Evolutionary conservation across 2,888 invertebrate genomes (phyloP), one percentile per base, ranked within the genome.

Genomic region (Caenorhabditis angaria): DNA sequence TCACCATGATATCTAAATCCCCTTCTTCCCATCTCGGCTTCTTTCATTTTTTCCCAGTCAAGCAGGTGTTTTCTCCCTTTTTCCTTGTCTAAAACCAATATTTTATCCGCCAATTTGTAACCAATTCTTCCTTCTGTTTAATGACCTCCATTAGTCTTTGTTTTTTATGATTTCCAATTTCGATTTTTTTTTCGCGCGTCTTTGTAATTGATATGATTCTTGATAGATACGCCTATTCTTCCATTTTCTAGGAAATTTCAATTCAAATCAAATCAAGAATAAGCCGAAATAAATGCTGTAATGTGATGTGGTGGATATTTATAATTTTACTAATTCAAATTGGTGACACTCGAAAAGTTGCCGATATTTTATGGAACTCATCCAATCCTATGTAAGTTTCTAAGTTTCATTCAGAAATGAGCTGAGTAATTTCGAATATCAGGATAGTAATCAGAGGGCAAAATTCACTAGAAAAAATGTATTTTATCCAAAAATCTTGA

Each of bases 341-440:
- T 20, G n/a, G 10, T 50, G 50, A 10, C 4, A 24, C 22, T 50
- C 50, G 61, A 24, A 78, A 78, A 53, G 51, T 80, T 28, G 56
- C 74, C 29, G 80, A 80, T 61, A 68, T 80, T 56, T 71, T 68
- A 60, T 80, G 80, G 80, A 80, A 81, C 53, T 66, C 66, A 29
- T 65, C 70, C 22, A 80, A 80, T 62, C 57, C 71, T 28, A 81
- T 80, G 80, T 80, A 62, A 59, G 80, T 80, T 60, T 35, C 22
- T 54, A 8, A 12, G 8, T 24, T 5, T 5, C 6, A 10, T 32
- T 32, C 5, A 10, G 32, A 32, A 8, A 10, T 32, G 32, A 5
- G 32, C 32, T 10, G 5, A 32, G 6, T 32, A 32, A 32, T 32
- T 10, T 32, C 32, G n/a, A n/a, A n/a, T n/a, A n/a, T n/a, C n/a